phyloP scores from a whole-genome alignment of 2,888 invertebrate species.

The Holacanthella duospinosa region DNA sequence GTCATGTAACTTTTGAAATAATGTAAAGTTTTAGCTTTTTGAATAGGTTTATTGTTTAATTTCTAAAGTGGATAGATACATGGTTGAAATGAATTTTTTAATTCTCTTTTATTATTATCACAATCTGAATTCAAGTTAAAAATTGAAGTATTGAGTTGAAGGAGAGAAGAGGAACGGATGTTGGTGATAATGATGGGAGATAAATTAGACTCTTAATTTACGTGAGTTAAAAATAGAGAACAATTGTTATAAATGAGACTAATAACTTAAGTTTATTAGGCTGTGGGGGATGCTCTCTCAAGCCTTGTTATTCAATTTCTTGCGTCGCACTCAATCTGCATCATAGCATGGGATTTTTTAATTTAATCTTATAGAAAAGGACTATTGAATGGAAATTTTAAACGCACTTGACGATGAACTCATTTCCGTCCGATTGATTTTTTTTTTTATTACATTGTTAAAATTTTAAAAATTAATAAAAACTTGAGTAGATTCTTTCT shows the following conservation, averaged over 20 bases:
- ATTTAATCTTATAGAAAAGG: no score
- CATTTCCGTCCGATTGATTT: no score
- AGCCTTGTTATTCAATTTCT: neutral
- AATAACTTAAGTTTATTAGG: slow-evolving; percentile 4
- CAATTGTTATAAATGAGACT: slow-evolving; percentile 5
- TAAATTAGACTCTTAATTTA: slow-evolving; percentile 6
- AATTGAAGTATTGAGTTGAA: neutral
- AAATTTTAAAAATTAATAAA: no score
- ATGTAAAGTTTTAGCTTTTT: no score
- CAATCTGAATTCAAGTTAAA: neutral
- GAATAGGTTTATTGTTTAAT: no score
- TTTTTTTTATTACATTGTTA: no score
- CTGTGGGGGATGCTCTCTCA: neutral
- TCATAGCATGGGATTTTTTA: no score
- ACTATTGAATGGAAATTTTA: no score
- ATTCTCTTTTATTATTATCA: neutral
- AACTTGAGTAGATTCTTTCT: no score
- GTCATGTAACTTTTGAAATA: no score
- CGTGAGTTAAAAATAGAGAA: slow-evolving; percentile 5
- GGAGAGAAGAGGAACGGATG: neutral
- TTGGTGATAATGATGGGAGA: slow-evolving; percentile 2
- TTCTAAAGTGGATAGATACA: neutral
- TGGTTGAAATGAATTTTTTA: neutral
- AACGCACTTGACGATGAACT: no score
- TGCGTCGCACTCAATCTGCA: no score